phyloP scores from a whole-genome alignment of 2,888 invertebrate species.

The Torymus aiolomorphi region DNA sequence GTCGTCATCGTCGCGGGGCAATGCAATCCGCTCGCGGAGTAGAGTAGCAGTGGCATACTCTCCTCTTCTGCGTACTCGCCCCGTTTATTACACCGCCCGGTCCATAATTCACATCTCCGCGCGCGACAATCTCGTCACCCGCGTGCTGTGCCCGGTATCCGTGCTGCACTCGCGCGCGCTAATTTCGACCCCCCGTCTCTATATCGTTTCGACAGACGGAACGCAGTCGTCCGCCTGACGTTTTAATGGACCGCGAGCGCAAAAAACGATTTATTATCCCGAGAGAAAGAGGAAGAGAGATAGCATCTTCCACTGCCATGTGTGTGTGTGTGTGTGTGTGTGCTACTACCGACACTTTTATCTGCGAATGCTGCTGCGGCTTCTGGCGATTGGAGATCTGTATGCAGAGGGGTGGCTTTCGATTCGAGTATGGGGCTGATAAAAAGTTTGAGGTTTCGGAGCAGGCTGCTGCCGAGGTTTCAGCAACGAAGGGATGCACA shows the following conservation, averaged over 20 bases:
- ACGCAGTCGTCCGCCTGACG: slow-evolving; percentile 15
- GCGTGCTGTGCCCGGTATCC: no score
- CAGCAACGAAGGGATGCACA: no score
- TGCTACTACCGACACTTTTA: slow-evolving; percentile 22
- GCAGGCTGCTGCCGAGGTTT: no score
- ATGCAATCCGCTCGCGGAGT: slow-evolving; percentile 6
- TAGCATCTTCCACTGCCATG: no score
- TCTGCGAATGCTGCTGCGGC: not conserved
- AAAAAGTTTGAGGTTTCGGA: no score
- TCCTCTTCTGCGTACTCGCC: no score
- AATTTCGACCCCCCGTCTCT: slow-evolving; percentile 4
- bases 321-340: not conserved
- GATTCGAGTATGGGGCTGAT: no score
- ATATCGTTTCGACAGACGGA: slow-evolving; percentile 17
- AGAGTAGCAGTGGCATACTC: no score
- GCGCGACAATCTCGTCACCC: not conserved
- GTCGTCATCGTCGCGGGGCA: not conserved
- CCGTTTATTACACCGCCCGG: slow-evolving; percentile 26
- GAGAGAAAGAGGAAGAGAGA: no score
- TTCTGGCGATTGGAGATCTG: not conserved
- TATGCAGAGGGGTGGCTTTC: no score
- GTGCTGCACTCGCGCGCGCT: not conserved
- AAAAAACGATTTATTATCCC: slow-evolving; percentile 39
- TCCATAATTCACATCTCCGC: slow-evolving; percentile 26
- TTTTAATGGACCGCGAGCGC: slow-evolving; percentile 24